Conservation (phyloP, 1,140 invertebrate genomes). For the Drosophila virilis region DNA sequence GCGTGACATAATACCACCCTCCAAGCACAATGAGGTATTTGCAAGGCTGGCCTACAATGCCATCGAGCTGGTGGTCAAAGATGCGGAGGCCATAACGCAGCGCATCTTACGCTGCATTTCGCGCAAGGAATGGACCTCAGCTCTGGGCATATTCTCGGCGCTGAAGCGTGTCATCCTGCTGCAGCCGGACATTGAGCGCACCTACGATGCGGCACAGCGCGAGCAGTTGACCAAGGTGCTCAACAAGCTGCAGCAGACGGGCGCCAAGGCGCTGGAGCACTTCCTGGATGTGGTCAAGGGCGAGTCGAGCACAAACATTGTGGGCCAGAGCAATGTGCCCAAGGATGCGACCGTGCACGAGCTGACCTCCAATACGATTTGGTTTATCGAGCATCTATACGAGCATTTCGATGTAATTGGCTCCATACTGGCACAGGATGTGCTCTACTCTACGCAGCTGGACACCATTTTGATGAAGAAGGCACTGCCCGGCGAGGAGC, state of each 20-base stretch:
- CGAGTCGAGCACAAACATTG: slow-evolving; percentile 91
- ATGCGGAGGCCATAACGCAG: slow-evolving; percentile 88
- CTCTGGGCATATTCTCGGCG: slow-evolving; percentile 94
- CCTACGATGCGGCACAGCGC: slow-evolving; percentile 89
- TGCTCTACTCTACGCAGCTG: slow-evolving; percentile 85
- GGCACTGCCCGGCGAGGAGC: slow-evolving; percentile 84
- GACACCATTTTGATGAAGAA: slow-evolving; percentile 85
- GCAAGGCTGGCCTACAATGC: slow-evolving; percentile 93
- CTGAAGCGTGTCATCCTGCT: slow-evolving; percentile 92
- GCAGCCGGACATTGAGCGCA: slow-evolving; percentile 93
- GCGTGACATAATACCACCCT: slow-evolving; percentile 92
- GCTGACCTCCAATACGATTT: slow-evolving; percentile 95
- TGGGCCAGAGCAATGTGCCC: slow-evolving; percentile 86
- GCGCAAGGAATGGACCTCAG: slow-evolving; percentile 92
- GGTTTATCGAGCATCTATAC: slow-evolving; percentile 93
- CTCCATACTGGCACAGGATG: slow-evolving; percentile 87
- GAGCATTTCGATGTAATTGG: slow-evolving; percentile 91
- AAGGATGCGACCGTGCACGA: slow-evolving; percentile 98
- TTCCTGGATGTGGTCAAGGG: slow-evolving; percentile 95
- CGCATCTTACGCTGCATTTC: slow-evolving; percentile 92
- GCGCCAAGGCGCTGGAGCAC: slow-evolving; percentile 95
- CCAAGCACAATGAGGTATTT: slow-evolving; percentile 92
- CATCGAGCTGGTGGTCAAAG: slow-evolving; percentile 91
- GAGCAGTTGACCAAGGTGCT: slow-evolving; percentile 90
- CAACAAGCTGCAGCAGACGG: slow-evolving; percentile 90